Percentiles rank a stretch among this genome's conserved stretches.
phyloP scores from a whole-genome alignment of 2,797 vertebrate genomes.

The Discoglossus pictus region DNA sequence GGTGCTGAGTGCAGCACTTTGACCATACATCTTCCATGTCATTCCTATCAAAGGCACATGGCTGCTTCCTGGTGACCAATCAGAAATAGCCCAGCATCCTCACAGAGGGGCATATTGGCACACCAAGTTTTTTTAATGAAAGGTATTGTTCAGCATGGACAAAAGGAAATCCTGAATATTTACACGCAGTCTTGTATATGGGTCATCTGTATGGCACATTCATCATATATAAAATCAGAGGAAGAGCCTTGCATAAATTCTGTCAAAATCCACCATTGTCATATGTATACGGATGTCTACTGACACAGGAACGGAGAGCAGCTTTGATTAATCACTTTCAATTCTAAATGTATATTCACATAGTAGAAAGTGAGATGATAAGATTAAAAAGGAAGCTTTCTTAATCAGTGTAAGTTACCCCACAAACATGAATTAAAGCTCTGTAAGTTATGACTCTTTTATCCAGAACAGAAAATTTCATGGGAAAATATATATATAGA shows the following conservation, averaged over 20 bases:
- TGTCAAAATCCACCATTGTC: constrained; percentile 64
- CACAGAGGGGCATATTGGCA: constrained; percentile 76
- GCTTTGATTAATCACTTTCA: constrained; percentile 54
- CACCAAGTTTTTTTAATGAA: constrained; percentile 72
- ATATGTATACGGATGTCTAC: constrained; percentile 58
- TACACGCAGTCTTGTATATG: constrained; percentile 70
- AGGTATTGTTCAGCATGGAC: constrained; percentile 74
- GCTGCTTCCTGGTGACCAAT: constrained; percentile 76
- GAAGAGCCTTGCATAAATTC: constrained; percentile 66
- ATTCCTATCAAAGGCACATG: constrained; percentile 79
- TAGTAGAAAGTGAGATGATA: constrained; percentile 53
- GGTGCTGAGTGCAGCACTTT: constrained; percentile 70
- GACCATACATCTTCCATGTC: constrained; percentile 83
- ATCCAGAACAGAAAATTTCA: too few relatives aligned
- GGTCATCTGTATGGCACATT: constrained; percentile 75
- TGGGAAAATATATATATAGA: too few relatives aligned
- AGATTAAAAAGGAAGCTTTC: too few relatives aligned
- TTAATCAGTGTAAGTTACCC: too few relatives aligned
- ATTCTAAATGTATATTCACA: constrained; percentile 49
- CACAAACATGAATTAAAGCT: too few relatives aligned
- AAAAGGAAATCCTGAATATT: constrained; percentile 76
- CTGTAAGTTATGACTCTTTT: too few relatives aligned
- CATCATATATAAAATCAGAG: constrained; percentile 74
- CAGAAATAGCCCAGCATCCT: constrained; percentile 64
- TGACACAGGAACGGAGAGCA: constrained; percentile 50